Evolutionary conservation across 2,113 vertebrate genomes (phyloP).

Genomic region (Lutjanus erythropterus): DNA sequence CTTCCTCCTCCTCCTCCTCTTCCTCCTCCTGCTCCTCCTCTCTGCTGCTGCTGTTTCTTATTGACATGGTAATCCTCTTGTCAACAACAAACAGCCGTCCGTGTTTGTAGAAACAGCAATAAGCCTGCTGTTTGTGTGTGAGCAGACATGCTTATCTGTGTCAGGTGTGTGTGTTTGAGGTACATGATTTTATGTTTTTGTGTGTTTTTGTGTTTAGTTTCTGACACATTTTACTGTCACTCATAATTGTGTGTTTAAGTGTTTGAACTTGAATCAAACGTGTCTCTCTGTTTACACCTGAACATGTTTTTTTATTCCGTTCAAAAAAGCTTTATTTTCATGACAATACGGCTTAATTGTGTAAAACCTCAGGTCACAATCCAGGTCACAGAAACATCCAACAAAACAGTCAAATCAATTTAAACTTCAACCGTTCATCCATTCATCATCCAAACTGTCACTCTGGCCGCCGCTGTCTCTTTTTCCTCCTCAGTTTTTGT

Average conservation of each 20-base stretch:
- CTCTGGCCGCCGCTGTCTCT: not conserved
- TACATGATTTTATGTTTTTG: not conserved
- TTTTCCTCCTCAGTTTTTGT: no score
- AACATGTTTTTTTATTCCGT: not conserved
- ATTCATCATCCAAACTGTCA: no score
- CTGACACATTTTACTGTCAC: not conserved
- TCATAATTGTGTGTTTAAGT: not conserved
- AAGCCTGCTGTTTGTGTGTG: slow-evolving; percentile 32
- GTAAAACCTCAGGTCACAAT: not conserved
- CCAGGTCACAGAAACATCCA: no score
- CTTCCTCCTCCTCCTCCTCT: slow-evolving; percentile 19
- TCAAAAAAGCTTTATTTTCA: not conserved
- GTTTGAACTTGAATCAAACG: not conserved
- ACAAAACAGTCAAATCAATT: not conserved
- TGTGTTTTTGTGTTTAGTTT: not conserved
- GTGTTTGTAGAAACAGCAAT: slow-evolving; percentile 53
- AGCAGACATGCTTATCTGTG: slow-evolving; percentile 30
- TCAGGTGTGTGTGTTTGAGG: slow-evolving; percentile 3
- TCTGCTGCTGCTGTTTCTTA: slow-evolving; percentile 24
- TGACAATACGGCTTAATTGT: not conserved
- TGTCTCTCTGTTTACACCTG: not conserved
- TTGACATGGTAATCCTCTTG: slow-evolving; percentile 69
- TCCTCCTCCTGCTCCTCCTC: slow-evolving; percentile 3
- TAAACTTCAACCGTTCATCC: not conserved
- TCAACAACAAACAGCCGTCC: slow-evolving; percentile 48